phyloP scores from a whole-genome alignment of 2,797 vertebrate species.

The Acrossocheilus wenchowensis region DNA sequence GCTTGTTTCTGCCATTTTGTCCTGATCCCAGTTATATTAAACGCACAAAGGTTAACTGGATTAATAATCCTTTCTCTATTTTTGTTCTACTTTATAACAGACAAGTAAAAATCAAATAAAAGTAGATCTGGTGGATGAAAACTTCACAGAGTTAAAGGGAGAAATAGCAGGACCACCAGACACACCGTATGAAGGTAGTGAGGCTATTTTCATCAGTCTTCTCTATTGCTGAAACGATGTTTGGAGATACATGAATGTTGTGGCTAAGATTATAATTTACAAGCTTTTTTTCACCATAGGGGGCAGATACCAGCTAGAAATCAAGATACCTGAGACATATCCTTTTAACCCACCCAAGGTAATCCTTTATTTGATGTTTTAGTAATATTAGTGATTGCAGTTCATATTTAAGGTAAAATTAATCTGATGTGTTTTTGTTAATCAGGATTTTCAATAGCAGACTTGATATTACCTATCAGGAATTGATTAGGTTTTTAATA shows the following conservation, averaged over 20 bases:
- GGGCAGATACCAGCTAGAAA: slow-evolving; percentile 97
- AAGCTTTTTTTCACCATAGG: slow-evolving; percentile 71
- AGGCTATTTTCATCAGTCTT: slow-evolving; percentile 50
- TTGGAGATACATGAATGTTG: not conserved
- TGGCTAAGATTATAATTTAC: not conserved
- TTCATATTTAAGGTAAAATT: not conserved
- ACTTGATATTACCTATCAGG: not conserved
- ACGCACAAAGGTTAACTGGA: not conserved
- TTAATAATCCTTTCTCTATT: not conserved
- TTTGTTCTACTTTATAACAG: slow-evolving; percentile 74
- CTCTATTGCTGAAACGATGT: not conserved
- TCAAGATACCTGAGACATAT: slow-evolving; percentile 99
- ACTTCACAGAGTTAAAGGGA: slow-evolving; percentile 98
- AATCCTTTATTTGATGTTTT: slow-evolving; percentile 50
- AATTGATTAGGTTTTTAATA: not conserved
- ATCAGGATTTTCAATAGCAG: not conserved
- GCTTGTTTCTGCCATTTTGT: not conserved
- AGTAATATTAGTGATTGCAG: not conserved
- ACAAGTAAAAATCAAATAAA: slow-evolving; percentile 99
- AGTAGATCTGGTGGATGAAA: slow-evolving; percentile 99
- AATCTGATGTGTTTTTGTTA: no score
- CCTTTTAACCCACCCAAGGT: slow-evolving; percentile 99
- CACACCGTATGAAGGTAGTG: slow-evolving; percentile 97
- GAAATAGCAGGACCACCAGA: slow-evolving; percentile 99
- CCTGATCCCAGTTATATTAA: not conserved